Evolutionary conservation across 2,797 vertebrate genomes (phyloP).

Genomic region (Phrynocephalus forsythii): DNA sequence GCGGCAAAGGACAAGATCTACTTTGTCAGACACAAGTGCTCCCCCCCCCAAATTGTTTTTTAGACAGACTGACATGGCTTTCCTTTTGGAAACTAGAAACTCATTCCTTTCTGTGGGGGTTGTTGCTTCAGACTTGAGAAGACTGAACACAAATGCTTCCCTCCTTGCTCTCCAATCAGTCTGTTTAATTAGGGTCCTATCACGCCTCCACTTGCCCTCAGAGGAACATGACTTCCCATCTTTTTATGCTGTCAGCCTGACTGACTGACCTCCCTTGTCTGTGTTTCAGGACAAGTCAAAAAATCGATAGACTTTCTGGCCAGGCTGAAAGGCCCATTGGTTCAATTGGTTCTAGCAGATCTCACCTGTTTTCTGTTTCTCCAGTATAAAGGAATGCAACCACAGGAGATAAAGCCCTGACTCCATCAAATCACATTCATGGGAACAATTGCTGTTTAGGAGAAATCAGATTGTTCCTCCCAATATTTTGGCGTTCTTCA

Average conservation of each 20-base stretch:
- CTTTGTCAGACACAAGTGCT: too few species aligned
- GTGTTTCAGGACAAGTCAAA: not conserved
- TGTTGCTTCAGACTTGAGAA: not conserved
- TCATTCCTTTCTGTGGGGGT: not conserved
- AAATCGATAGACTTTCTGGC: not conserved
- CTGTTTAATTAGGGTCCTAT: not conserved
- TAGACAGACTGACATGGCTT: not conserved
- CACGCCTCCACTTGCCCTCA: not conserved
- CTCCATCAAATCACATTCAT: not conserved
- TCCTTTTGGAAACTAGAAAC: not conserved
- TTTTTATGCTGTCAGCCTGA: not conserved
- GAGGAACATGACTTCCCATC: not conserved
- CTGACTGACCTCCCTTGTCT: not conserved
- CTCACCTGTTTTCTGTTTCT: slow-evolving; percentile 2
- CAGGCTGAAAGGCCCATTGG: slow-evolving; percentile 3
- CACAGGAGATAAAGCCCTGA: not conserved
- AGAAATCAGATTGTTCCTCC: not conserved
- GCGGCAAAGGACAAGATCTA: too few species aligned
- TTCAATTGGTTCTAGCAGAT: not conserved
- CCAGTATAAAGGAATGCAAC: not conserved
- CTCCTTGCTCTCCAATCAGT: not conserved
- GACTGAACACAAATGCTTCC: not conserved
- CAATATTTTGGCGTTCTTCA: not conserved
- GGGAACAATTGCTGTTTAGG: not conserved
- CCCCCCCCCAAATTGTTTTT: too few species aligned